phyloP scores from a whole-genome alignment of 2,797 vertebrate genomes.

The Halcyon chelicuti region DNA sequence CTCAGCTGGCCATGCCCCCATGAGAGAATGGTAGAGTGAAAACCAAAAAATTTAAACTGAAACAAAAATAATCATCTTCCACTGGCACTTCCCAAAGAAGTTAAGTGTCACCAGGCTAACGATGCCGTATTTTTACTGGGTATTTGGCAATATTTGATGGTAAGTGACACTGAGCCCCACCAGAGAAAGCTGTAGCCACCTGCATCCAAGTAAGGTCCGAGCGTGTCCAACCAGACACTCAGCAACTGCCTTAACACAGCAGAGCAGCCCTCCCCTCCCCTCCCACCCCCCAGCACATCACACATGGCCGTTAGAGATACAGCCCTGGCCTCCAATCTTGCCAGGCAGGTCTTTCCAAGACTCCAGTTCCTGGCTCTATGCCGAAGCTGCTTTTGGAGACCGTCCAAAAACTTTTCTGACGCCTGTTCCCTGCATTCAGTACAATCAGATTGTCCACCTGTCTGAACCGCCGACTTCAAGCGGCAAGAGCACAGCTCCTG shows the following conservation, averaged over 20 bases:
- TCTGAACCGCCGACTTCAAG: neutral
- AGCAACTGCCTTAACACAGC: neutral
- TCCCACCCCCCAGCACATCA: neutral
- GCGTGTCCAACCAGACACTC: neutral
- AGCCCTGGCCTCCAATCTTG: neutral
- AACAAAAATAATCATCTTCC: neutral
- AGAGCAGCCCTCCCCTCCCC: neutral
- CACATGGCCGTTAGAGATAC: neutral
- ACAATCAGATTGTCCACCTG: conserved; percentile 7
- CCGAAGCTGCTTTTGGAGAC: conserved; percentile 20
- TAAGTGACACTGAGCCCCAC: neutral
- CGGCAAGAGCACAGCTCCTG: neutral
- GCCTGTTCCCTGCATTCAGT: neutral
- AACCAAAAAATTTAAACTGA: neutral
- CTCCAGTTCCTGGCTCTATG: neutral
- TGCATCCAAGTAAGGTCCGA: neutral
- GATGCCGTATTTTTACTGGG: neutral
- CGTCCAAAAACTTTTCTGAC: neutral
- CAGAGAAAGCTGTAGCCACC: neutral
- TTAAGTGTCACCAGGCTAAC: neutral
- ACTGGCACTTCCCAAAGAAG: neutral
- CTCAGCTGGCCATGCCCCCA: neutral
- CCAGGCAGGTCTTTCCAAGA: neutral
- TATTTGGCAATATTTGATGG: neutral
- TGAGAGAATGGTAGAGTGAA: neutral